Evolutionary conservation across 2,113 vertebrate genomes (phyloP), one percentile per base, ranked within the genome.

Genomic region (Setophaga kirtlandii): DNA sequence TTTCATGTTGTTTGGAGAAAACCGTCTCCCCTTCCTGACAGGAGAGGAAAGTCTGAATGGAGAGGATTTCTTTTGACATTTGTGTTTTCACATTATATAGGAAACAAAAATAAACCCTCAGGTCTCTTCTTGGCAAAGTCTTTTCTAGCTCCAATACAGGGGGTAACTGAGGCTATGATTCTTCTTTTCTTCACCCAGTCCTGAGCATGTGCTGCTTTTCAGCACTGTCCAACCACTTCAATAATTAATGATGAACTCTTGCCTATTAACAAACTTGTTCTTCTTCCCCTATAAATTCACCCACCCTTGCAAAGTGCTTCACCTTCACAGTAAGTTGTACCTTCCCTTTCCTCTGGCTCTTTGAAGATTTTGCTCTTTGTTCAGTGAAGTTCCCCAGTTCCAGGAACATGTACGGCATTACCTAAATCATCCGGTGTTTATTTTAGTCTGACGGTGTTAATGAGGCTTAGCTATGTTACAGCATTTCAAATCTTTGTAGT

Each of bases 361-460:
- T 79, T 75, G 88, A 94, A 93, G 89, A 90, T 89, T 87, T 83
- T 92, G 30, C 60, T 94, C 77, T 90, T 91, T 94, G 68, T 93
- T 94, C 55, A 55, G 78, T 1, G 11, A 93, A 74, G 63, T 70
- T 88, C 50, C 42, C 69, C 35, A 2, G 75, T 93, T 94, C 87
- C 92, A 88, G 85, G 87, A 90, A 92, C 60, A 88, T 37, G 39
- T 67, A 86, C 12, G 3, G 16, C 75, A 74, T 95, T 87, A 89
- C 39, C 35, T 91, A 95, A 89, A 96, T 95, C 78, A 95, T 89
- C 42, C 4, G 0, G 63, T 86, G 82, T 94, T 96, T 95, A 90
- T 83, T 90, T 95, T 86, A 95, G 55, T 47, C 58, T 74, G 74
- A 30, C 0, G 17, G 56, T 89, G 58, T 59, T 84, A 80, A 95